phyloP scores from a whole-genome alignment of 2,888 invertebrate genomes.

The Branchipolynoe longqiensis region DNA sequence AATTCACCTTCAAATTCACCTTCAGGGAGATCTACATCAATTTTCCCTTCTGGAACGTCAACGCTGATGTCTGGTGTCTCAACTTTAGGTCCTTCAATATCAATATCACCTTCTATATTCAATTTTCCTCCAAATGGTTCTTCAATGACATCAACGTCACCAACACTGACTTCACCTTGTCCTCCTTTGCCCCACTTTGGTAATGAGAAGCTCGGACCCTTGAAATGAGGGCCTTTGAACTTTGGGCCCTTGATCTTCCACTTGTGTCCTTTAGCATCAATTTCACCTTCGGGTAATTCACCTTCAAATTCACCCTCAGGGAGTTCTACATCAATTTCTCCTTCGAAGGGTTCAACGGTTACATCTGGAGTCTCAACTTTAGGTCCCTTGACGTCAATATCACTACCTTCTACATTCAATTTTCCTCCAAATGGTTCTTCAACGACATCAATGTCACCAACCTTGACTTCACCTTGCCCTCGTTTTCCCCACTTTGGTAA shows the following conservation, averaged over 20 bases:
- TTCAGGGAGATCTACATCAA: background rate
- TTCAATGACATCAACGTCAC: background rate
- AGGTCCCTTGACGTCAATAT: constrained; percentile 23
- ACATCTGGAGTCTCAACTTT: background rate
- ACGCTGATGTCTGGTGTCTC: background rate
- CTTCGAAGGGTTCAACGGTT: background rate
- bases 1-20: constrained; percentile 10
- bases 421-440: constrained; percentile 23
- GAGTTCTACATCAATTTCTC: background rate
- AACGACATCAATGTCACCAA: constrained; percentile 36
- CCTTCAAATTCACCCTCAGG: no score
- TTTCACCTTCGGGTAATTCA: background rate
- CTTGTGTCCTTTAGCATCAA: background rate
- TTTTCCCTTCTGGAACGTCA: background rate
- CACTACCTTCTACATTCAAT: background rate
- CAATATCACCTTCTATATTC: background rate
- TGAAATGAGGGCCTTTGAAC: background rate
- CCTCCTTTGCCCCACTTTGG: background rate
- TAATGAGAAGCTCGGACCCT: background rate
- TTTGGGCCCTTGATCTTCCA: background rate
- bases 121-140: background rate
- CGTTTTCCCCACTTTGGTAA: background rate
- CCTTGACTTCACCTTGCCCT: background rate
- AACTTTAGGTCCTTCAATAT: background rate
- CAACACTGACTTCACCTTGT: background rate